These are phyloP conservation scores for Micromussa lordhowensis DNA, from an alignment of 92 coral and sea anemone species.

Conservation along the genomic window DNA sequence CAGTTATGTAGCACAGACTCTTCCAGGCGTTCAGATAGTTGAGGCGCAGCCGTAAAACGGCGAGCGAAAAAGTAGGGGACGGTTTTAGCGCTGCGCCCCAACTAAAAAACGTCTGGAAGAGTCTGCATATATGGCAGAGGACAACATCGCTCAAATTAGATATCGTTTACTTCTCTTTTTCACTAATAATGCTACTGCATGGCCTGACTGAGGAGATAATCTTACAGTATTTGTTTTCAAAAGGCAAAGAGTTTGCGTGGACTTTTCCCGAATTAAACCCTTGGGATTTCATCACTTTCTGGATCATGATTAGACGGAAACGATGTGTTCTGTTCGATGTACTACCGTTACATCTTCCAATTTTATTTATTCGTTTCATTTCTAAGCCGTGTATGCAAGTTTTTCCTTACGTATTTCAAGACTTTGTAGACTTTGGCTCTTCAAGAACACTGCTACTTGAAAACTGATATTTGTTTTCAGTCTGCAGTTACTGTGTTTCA, in stretches of 20 bases:
- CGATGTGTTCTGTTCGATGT: neutral
- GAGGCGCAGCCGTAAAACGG: too few species aligned
- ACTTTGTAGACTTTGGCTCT: neutral
- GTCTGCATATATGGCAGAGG: neutral
- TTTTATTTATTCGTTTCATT: neutral
- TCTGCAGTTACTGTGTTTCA: neutral
- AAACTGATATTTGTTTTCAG: neutral
- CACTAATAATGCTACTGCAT: neutral
- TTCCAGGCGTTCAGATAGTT: too few species aligned
- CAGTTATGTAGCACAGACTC: too few species aligned
- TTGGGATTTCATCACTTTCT: neutral
- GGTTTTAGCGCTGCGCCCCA: too few species aligned
- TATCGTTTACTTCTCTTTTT: neutral
- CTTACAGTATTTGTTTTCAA: neutral
- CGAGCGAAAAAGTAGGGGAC: too few species aligned
- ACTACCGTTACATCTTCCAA: neutral
- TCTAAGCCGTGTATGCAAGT: neutral
- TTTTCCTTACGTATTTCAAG: neutral
- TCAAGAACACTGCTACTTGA: neutral
- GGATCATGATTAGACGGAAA: neutral
- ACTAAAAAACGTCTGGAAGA: too few species aligned
- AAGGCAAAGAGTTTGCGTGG: neutral
- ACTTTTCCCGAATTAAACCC: neutral
- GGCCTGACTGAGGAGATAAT: neutral
- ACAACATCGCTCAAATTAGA: neutral